A percentile compares a stretch with the other conserved stretches of the same genome.
Evolutionary conservation across 2,797 vertebrate genomes (phyloP).

Genomic region (Sebastes itinus): DNA sequence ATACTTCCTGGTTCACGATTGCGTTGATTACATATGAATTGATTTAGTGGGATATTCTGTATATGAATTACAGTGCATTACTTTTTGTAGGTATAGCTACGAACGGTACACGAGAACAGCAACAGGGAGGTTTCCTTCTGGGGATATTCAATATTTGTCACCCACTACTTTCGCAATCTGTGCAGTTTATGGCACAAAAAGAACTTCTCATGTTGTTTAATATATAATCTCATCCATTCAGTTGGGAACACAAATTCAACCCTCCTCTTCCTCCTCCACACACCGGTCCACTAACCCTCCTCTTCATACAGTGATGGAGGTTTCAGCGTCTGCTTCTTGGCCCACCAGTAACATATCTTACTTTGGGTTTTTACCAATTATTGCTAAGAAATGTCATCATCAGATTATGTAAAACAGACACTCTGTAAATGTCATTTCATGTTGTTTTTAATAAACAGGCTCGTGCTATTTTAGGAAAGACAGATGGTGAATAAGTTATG

Average conservation of each 20-base stretch:
- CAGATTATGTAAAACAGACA: neutral
- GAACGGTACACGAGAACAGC: no score
- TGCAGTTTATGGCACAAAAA: neutral
- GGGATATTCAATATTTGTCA: neutral
- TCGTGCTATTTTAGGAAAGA: neutral
- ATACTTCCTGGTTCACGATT: no score
- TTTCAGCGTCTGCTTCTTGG: neutral
- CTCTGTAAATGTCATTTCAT: neutral
- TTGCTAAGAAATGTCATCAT: neutral
- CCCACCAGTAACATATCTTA: neutral
- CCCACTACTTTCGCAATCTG: neutral
- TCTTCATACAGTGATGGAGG: neutral
- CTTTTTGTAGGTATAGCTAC: no score
- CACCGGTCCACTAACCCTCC: neutral
- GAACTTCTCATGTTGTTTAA: neutral
- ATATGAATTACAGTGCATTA: no score
- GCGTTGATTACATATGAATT: no score
- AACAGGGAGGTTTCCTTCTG: no score
- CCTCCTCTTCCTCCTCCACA: neutral
- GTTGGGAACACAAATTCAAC: neutral
- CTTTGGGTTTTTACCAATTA: neutral
- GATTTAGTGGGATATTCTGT: no score
- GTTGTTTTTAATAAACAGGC: neutral
- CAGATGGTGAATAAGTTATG: neutral
- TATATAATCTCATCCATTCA: neutral